Conservation (phyloP, 2,797 vertebrate genomes). For the Myioborus miniatus region DNA sequence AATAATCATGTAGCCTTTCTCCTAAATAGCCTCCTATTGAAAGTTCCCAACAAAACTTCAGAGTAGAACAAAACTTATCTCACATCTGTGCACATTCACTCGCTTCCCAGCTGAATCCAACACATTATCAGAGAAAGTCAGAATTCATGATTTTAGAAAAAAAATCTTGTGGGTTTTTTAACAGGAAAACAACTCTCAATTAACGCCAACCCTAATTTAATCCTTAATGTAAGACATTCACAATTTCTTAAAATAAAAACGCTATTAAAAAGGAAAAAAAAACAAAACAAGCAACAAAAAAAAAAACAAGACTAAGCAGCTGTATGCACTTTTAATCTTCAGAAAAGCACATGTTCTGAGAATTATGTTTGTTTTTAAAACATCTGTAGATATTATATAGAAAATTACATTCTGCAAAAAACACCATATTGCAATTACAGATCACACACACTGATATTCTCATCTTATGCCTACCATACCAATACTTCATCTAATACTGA, state of each 20-base stretch:
- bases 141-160: neutral
- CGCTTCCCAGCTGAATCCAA: conserved; percentile 3
- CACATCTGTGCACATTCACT: conserved; percentile 41
- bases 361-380: conserved; percentile 43
- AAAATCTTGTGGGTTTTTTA: neutral
- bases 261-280: neutral
- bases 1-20: conserved; percentile 16
- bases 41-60: conserved; percentile 13
- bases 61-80: neutral
- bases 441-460: neutral
- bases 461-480: neutral
- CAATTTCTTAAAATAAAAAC: conserved; percentile 1
- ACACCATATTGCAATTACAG: conserved; percentile 5
- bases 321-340: conserved; percentile 25
- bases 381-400: conserved; percentile 34
- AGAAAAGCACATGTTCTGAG: conserved; percentile 12
- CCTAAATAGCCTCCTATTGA: neutral
- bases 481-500: neutral
- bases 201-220: neutral
- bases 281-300: neutral
- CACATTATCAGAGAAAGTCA: neutral
- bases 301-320: neutral
- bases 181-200: neutral
- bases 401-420: conserved; percentile 25
- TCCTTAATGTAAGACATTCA: neutral